Evolutionary conservation across 37 sponge, comb jelly and placozoan genomes (phyloP), one percentile per base, ranked within the genome.

Genomic region (Haliclona indistincta): DNA sequence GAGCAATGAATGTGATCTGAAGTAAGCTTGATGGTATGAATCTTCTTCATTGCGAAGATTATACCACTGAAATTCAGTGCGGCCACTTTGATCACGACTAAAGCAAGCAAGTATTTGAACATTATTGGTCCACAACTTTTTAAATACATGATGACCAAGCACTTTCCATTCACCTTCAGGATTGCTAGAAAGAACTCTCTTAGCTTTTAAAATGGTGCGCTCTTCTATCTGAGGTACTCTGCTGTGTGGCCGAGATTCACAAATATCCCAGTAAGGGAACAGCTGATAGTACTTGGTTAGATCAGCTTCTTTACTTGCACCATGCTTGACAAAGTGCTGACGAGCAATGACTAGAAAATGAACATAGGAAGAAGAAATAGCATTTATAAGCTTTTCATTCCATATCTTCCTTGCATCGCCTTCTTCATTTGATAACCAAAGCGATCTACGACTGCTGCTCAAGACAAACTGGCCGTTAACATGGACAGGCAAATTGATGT

Each of bases 331-430:
- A 32, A 43, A 75, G 54, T 71, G 38, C 4, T 36, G 22, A 2
- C 43, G 33, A 35, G 39, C 51, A 38, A 66, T 2, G 2, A 30
- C 32, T 11, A 93, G 56, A 25, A 93, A 71, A 0, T 75, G 4
- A 20, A 77, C 78, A 81, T 88, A 93, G 17, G 86, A 84, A 33
- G 86, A 63, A 0, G 78, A 19, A 66, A 84, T 80, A 2, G 79
- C 82, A 15, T 65, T 22, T 20, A 93, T 49, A 3, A 91, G 52
- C 33, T 55, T 38, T 13, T 56, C 37, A 45, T 93, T 93, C 93
- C 93, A 93, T 15, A 15, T 38, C 8, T 52, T n/a, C n/a, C 13
- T 58, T 58, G 11, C 67, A 35, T 73, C 45, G 38, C 81, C 82
- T 42, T 29, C 55, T 19, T 53, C 33, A 15, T 56, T 55, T 63